phyloP scores from a whole-genome alignment of 2,888 invertebrate species.

The Zaprionus obscuricornis region DNA sequence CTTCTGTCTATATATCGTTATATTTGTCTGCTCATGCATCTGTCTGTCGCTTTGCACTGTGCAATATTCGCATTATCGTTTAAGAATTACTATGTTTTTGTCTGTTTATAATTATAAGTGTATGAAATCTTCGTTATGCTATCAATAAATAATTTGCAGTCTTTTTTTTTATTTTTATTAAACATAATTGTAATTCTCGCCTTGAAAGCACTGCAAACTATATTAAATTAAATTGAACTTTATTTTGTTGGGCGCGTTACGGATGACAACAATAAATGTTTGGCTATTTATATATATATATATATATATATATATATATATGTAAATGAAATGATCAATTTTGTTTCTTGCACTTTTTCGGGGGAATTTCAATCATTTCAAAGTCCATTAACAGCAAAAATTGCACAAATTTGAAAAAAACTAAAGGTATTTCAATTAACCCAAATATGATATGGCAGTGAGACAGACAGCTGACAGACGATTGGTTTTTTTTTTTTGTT shows the following conservation, averaged over 20 bases:
- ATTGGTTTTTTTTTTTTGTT: constrained; percentile 15
- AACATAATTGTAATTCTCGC: too few relatives aligned
- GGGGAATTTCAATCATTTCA: constrained; percentile 16
- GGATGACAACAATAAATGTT: constrained; percentile 26
- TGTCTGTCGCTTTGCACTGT: too few relatives aligned
- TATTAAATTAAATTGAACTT: constrained; percentile 39
- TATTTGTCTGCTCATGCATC: too few relatives aligned
- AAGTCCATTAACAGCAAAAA: constrained; percentile 39
- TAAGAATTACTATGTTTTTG: too few relatives aligned
- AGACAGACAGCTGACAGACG: constrained; percentile 4
- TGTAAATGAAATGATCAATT: constrained; percentile 49
- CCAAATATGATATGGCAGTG: constrained; percentile 41
- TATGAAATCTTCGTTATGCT: too few relatives aligned
- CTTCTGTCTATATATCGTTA: too few relatives aligned
- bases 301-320: constrained; percentile 33
- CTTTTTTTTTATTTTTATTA: too few relatives aligned
- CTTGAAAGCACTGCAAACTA: too few relatives aligned
- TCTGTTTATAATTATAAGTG: too few relatives aligned
- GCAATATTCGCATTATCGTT: too few relatives aligned
- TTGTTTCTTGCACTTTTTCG: constrained; percentile 21
- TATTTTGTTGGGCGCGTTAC: constrained; percentile 56
- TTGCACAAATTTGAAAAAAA: constrained; percentile 51
- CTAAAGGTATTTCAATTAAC: constrained; percentile 64
- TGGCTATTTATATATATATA: too few relatives aligned
- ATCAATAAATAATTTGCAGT: too few relatives aligned